phyloP scores from a whole-genome alignment of 2,888 invertebrate genomes.

The Selenia dentaria region DNA sequence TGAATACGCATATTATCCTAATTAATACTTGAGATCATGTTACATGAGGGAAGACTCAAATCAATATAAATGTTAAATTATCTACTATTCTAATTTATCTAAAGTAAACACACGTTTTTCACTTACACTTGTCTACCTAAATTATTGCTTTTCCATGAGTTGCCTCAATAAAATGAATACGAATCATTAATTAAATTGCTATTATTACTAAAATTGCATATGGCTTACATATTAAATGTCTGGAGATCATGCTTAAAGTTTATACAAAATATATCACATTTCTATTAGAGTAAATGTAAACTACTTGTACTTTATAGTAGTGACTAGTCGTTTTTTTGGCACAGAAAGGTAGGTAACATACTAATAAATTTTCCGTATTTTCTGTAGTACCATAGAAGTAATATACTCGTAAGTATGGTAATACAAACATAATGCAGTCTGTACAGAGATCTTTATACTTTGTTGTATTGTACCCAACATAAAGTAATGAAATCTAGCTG shows the following conservation, averaged over 20 bases:
- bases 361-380: too few relatives aligned
- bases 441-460: too few relatives aligned
- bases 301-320: constrained; percentile 7
- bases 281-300: not conserved
- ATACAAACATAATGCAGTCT: not conserved
- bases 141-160: too few relatives aligned
- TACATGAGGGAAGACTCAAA: constrained; percentile 14
- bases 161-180: not conserved
- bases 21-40: constrained; percentile 7
- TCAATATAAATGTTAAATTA: not conserved
- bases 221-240: too few relatives aligned
- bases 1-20: not conserved
- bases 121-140: not conserved
- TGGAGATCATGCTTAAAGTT: constrained; percentile 4
- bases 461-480: too few relatives aligned
- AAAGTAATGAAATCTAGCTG: too few relatives aligned
- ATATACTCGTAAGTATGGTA: too few relatives aligned
- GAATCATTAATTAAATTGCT: too few relatives aligned
- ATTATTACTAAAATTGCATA: too few relatives aligned
- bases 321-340: constrained; percentile 15
- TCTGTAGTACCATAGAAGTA: too few relatives aligned
- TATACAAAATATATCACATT: constrained; percentile 15
- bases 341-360: not conserved
- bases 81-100: not conserved
- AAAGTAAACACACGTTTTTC: not conserved